Evolutionary conservation across 1,140 invertebrate species (phyloP).

Genomic region (Gryllus bimaculatus): DNA sequence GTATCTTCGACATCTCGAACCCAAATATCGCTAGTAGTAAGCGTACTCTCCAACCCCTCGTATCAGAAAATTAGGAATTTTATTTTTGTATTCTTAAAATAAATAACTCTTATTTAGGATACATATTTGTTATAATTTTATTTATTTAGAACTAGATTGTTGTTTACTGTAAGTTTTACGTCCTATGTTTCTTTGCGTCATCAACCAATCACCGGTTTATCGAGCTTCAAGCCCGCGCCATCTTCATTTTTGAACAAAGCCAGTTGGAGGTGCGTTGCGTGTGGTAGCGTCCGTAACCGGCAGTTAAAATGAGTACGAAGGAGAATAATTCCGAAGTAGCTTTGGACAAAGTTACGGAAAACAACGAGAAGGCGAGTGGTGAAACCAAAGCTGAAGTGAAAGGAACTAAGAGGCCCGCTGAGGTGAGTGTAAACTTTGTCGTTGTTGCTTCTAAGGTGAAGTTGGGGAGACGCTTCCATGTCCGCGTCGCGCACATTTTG

Average conservation of each 20-base stretch:
- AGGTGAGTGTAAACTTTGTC: slow-evolving; percentile 51
- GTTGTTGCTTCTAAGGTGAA: neutral
- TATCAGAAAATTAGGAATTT: slow-evolving; percentile 23
- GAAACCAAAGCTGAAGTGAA: slow-evolving; percentile 73
- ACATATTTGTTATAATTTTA: slow-evolving; percentile 16
- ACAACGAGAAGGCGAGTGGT: slow-evolving; percentile 54
- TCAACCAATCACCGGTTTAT: slow-evolving; percentile 46
- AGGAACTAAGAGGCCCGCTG: slow-evolving; percentile 76
- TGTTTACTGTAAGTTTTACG: slow-evolving; percentile 18
- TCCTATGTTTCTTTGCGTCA: slow-evolving; percentile 22
- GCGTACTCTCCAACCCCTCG: slow-evolving; percentile 50
- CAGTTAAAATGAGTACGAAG: slow-evolving; percentile 68
- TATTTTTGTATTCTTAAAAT: slow-evolving; percentile 18
- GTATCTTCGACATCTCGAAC: slow-evolving; percentile 33
- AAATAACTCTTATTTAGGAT: slow-evolving; percentile 12
- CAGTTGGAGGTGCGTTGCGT: slow-evolving; percentile 32
- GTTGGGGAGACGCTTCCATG: neutral
- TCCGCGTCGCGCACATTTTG: neutral
- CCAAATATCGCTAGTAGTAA: slow-evolving; percentile 27
- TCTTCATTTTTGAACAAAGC: slow-evolving; percentile 73
- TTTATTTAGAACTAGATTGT: slow-evolving; percentile 12
- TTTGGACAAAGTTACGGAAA: slow-evolving; percentile 64
- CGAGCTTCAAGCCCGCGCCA: slow-evolving; percentile 61
- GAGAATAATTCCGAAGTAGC: slow-evolving; percentile 72
- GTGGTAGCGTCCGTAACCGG: slow-evolving; percentile 25